Conservation (phyloP, 64 coral and sea anemone genomes). For the Stichodactyla helianthus region DNA sequence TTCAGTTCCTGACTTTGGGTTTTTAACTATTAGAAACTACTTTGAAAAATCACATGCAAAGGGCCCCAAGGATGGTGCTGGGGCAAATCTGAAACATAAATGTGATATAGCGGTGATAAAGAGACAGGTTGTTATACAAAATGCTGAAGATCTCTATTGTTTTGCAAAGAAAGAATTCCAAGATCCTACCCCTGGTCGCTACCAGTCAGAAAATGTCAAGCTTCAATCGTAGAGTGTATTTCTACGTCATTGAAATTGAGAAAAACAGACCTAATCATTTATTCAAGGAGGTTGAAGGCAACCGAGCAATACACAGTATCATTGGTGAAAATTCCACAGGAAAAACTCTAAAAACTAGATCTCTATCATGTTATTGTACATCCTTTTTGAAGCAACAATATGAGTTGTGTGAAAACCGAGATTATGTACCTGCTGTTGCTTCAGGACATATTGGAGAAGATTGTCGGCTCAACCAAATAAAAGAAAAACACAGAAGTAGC, state of each 20-base stretch:
- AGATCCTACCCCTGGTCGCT: not conserved
- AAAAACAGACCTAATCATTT: slow-evolving; percentile 8
- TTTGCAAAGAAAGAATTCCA: slow-evolving; percentile 9
- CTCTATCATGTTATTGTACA: not conserved
- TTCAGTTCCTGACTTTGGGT: not conserved
- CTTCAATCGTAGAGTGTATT: not conserved
- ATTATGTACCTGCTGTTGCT: not conserved
- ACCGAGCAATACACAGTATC: slow-evolving; percentile 9
- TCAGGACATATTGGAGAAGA: too few relatives aligned
- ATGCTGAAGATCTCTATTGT: slow-evolving; percentile 9
- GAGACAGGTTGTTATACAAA: slow-evolving; percentile 13
- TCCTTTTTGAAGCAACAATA: not conserved
- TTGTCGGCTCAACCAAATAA: too few relatives aligned
- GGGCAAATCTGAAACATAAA: slow-evolving; percentile 29
- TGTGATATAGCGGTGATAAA: slow-evolving; percentile 27
- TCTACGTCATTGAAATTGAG: not conserved
- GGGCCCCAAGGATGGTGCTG: slow-evolving; percentile 17
- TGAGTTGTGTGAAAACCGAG: not conserved
- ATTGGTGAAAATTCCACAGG: not conserved
- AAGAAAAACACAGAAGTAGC: too few relatives aligned
- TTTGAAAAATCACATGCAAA: slow-evolving; percentile 42
- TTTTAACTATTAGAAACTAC: slow-evolving; percentile 23
- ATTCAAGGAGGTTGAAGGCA: slow-evolving; percentile 8
- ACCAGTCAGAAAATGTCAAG: not conserved
- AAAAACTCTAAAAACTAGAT: not conserved